These are phyloP conservation scores for Numenius phaeopus DNA, from an alignment of 2,797 vertebrate species.

Conservation along the genomic window DNA sequence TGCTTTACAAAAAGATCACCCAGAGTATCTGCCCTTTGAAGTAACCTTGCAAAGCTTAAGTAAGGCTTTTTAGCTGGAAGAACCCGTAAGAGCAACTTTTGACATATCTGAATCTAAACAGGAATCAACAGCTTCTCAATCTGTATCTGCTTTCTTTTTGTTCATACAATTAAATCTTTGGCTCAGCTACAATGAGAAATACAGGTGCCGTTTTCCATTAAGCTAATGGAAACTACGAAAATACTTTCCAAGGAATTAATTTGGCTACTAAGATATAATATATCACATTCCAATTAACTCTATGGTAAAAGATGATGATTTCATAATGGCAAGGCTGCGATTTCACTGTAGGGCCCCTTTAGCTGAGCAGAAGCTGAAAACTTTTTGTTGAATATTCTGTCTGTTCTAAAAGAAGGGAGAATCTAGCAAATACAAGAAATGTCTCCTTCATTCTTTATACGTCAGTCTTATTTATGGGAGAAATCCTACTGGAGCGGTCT, in stretches of 20 bases:
- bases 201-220: slow-evolving; percentile 63
- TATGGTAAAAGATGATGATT: slow-evolving; percentile 52
- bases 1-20: not conserved
- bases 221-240: slow-evolving; percentile 67
- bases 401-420: not conserved
- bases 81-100: not conserved
- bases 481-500: not conserved
- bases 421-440: not conserved
- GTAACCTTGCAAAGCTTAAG: not conserved
- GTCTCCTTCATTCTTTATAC: not conserved
- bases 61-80: not conserved
- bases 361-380: slow-evolving; percentile 14
- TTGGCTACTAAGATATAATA: slow-evolving; percentile 51
- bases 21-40: not conserved
- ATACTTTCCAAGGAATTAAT: slow-evolving; percentile 69
- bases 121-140: not conserved
- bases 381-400: not conserved
- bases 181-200: slow-evolving; percentile 34
- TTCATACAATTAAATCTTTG: slow-evolving; percentile 43
- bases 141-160: not conserved
- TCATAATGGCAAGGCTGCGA: slow-evolving; percentile 45
- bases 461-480: not conserved
- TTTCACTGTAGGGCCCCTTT: slow-evolving; percentile 1
- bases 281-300: slow-evolving; percentile 62
- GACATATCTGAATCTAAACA: not conserved